These are phyloP conservation scores for Sebastes goodei DNA, from an alignment of 2,797 vertebrate genomes.

Conservation along the genomic window DNA sequence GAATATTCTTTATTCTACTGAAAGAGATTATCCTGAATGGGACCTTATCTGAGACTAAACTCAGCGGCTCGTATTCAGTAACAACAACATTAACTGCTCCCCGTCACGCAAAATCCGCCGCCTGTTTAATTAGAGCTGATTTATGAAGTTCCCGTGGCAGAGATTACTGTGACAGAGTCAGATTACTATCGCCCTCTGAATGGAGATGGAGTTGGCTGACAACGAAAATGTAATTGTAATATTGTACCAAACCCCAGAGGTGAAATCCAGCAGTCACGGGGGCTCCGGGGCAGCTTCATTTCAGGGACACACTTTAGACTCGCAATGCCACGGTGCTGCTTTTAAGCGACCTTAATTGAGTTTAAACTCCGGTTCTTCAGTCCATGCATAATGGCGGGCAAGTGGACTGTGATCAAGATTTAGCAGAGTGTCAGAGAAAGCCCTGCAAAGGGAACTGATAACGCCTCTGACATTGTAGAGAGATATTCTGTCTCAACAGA, in stretches of 20 bases:
- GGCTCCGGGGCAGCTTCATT: slow-evolving; percentile 9
- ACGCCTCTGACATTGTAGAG: slow-evolving; percentile 16
- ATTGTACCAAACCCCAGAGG: slow-evolving; percentile 60
- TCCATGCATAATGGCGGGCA: background rate
- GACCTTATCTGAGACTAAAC: slow-evolving; percentile 12
- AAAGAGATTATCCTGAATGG: slow-evolving; percentile 2
- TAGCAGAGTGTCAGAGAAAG: slow-evolving; percentile 2
- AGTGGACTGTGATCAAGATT: slow-evolving; percentile 17
- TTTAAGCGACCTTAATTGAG: slow-evolving; percentile 22
- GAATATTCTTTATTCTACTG: background rate
- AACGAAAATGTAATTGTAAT: slow-evolving; percentile 57
- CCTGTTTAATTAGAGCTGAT: slow-evolving; percentile 63
- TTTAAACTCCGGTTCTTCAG: slow-evolving; percentile 9
- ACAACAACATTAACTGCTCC: slow-evolving; percentile 38
- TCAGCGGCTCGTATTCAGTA: slow-evolving; percentile 16
- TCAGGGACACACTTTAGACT: slow-evolving; percentile 25
- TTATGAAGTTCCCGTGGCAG: slow-evolving; percentile 47
- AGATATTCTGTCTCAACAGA: slow-evolving; percentile 6
- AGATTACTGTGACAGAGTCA: slow-evolving; percentile 57
- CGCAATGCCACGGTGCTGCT: slow-evolving; percentile 1
- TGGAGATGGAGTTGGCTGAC: slow-evolving; percentile 52
- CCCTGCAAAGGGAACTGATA: slow-evolving; percentile 24
- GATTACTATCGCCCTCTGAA: slow-evolving; percentile 41
- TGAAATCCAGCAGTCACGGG: slow-evolving; percentile 38
- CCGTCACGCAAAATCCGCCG: slow-evolving; percentile 31